Evolutionary conservation across 2,113 vertebrate genomes (phyloP), one percentile per base, ranked within the genome.

Genomic region (Phaethon lepturus): DNA sequence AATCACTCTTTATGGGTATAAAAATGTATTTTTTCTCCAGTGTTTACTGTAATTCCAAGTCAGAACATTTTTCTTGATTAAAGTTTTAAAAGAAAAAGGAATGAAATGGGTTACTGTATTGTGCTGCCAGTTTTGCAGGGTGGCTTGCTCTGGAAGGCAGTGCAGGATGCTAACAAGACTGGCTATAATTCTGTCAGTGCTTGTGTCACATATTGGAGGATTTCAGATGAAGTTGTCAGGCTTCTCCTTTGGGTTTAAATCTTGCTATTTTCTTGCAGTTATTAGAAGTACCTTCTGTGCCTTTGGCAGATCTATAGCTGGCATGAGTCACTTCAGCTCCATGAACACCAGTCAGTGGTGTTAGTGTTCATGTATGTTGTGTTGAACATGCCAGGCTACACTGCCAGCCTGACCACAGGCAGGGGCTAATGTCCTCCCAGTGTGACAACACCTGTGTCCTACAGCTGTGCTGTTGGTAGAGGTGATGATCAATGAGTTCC

Each of bases 91-190:
- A 79, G 38, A 68, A 49, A 88, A 87, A 74, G 31, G 28, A 74
- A 86, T 23, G 19, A 53, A 64, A 38, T 42, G 11, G 22, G 12
- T 79, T 86, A 17, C 24, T 0, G 0, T 40, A 11, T 45, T 55
- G 9, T 35, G 17, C 59, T 80, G 19, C 16, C 52, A 4, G 35
- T 69, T 59, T 86, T 1, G 0, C 38, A 56, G 62, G 20, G 7
- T 2, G 1, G 13, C 38, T 69, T 80, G 38, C 25, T n/a, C 17
- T 69, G 38, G 58, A 83, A 94, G 38, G 31, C 55, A 40, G n/a
- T 7, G 42, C 31, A 84, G 38, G 42, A 47, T 0, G 0, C 38
- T 42, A 25, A 31, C 1, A 4, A 9, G 22, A 47, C 20, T 69
- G 60, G 22, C 23, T 67, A 3, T 52, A 35, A 13, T 18, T 66